Base-by-base conservation (phyloP, 2,888 invertebrate genomes). In the Lymantria monacha region DNA sequence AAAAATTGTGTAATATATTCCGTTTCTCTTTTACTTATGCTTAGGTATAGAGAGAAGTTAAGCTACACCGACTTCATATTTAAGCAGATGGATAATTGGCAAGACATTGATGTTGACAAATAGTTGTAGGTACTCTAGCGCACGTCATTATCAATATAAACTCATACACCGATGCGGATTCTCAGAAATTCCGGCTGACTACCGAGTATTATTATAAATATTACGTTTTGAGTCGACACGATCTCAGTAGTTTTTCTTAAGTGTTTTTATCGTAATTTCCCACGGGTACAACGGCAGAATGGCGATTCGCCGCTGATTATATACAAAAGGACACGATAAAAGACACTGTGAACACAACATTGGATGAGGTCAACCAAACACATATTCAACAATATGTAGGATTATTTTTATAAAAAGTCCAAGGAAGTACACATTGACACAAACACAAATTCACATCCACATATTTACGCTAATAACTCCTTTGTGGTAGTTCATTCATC, bases 161-260 rank as follows among this genome's bases (percentile, higher is more conserved):
- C 22, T 22, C 22, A 22, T 74, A 75, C 69, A 70, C 70, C 62
- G 63, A 73, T 64, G 64, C 78, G 76, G 77, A 80, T 88, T 87
- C 87, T 81, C 70, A 52, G 84, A 87, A 83, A 86, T 83, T 83
- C 81, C 82, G 79, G 76, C 71, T 82, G 73, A 67, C 70, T 86
- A 83, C 80, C 61, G 48, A 73, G 85, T 82, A 84, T 73, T 72
- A 41, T 14, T 41, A 41, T 14, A 14, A 14, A 14, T 71, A 77
- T 77, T 71, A 76, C 72, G 77, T 78, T 79, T 75, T 66, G 62
- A 80, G 76, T n/a, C 13, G 14, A 14, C 12, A 77, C 78, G 78
- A 79, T 72, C 63, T 60, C 51, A 63, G 66, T 70, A 70, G 71
- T 78, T 74, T 78, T 72, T 22, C 22, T 61, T 60, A 64, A 53